A percentile compares a stretch with the other conserved stretches of the same genome.
Conservation (phyloP, 2,797 vertebrate genomes). For the Parauchenoglanis punctatus region DNA sequence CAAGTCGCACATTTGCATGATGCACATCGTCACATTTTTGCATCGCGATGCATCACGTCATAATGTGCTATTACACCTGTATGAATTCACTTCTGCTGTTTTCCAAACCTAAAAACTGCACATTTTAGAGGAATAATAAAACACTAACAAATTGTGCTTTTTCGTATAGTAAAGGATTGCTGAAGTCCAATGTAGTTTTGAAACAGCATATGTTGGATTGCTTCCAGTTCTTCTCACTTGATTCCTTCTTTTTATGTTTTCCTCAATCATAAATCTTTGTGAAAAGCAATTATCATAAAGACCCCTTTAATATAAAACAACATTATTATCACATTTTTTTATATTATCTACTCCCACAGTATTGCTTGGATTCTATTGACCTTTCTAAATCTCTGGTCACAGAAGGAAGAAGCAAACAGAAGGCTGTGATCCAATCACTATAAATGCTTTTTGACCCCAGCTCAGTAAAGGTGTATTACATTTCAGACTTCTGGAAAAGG, state of each 20-base stretch:
- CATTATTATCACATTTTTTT: neutral
- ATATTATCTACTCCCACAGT: conserved; percentile 32
- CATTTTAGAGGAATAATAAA: neutral
- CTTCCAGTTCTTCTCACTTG: conserved; percentile 6
- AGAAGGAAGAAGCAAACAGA: conserved; percentile 41
- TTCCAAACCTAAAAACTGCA: neutral
- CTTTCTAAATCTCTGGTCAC: conserved; percentile 43
- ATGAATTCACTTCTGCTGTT: neutral
- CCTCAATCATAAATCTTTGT: neutral
- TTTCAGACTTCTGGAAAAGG: conserved; percentile 25
- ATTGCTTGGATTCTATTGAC: conserved; percentile 43
- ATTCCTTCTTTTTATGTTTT: conserved; percentile 7
- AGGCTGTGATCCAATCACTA: conserved; percentile 42
- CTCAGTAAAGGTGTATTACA: conserved; percentile 34
- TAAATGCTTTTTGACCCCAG: conserved; percentile 53
- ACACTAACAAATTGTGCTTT: neutral
- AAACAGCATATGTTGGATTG: neutral
- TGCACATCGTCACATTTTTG: neutral
- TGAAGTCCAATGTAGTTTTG: neutral
- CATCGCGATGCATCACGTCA: neutral
- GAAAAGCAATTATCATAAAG: conserved; percentile 44
- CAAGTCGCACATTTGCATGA: too few species aligned
- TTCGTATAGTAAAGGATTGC: neutral
- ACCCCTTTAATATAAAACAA: conserved; percentile 1
- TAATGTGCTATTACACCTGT: neutral